Percentiles rank a stretch among this genome's conserved stretches.
Conservation (phyloP, 2,797 vertebrate genomes). For the Galagoides demidoff region DNA sequence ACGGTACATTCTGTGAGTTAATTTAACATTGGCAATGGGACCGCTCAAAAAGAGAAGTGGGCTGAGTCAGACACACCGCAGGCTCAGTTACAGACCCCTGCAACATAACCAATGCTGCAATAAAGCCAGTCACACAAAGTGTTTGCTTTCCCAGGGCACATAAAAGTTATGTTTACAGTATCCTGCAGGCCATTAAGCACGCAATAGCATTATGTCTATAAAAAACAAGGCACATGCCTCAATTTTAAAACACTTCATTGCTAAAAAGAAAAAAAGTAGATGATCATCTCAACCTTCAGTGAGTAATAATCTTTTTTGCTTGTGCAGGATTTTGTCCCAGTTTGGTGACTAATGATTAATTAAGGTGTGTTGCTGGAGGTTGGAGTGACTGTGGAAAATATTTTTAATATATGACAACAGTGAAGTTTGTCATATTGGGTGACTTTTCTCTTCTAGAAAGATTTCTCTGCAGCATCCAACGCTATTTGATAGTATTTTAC, state of each 20-base stretch:
- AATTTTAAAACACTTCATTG: background rate
- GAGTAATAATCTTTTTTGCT: background rate
- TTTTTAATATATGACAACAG: too few relatives aligned
- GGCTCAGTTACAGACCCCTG: background rate
- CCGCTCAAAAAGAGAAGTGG: background rate
- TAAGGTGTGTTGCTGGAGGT: too few relatives aligned
- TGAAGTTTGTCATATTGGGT: too few relatives aligned
- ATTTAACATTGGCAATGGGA: background rate
- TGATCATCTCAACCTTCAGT: background rate
- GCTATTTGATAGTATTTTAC: too few relatives aligned
- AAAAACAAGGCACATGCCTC: background rate
- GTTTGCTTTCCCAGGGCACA: background rate
- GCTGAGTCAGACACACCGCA: background rate
- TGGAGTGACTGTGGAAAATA: too few relatives aligned
- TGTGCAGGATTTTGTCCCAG: background rate
- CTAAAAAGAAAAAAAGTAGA: background rate
- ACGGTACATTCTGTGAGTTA: background rate
- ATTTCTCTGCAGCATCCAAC: too few relatives aligned
- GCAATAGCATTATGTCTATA: background rate
- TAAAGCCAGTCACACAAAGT: background rate
- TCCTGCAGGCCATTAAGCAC: background rate
- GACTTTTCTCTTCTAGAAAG: too few relatives aligned
- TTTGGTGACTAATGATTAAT: too few relatives aligned
- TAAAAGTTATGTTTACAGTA: background rate
- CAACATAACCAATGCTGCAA: background rate